Base-by-base conservation (phyloP, 30 jellyfish, hydroid and myxozoan genomes). In the Hydractinia echinata region DNA sequence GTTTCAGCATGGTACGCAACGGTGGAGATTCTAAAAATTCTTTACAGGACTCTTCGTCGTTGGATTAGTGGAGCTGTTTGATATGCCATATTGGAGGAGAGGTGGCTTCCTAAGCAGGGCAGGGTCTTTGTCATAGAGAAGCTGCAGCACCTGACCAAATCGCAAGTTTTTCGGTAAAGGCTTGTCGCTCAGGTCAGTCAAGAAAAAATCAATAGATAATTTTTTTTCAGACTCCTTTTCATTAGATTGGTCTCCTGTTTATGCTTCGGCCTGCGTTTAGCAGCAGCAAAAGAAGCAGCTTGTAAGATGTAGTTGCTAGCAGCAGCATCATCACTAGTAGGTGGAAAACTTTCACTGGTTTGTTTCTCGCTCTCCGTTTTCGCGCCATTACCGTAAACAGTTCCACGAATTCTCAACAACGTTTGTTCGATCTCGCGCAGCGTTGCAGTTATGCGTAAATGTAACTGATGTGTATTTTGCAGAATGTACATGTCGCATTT, bases 241-340 rank as follows among this genome's bases (percentile, higher is more conserved):
- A 53, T 67, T 54, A 51, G 53, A 72, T 8, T 7, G 60, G 50
- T 10, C 70, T 76, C 85, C 8, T 50, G 51, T 7, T 64, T 79
- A 7, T 79, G 72, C 84, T 85, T 84, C 55, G 83, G 66, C 68
- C 68, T 84, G 67, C 97, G 83, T 62, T 85, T 90, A 18, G 70
- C 84, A 9, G 87, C 64, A 14, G 94, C 97, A 51, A 82, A 70
- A 4, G 82, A 67, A 0, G 89, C 97, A 14, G 97, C 67, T 67
- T 83, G 77, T 39, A 77, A 16, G 51, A 64, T 64, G 2, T 64
- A 64, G 18, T 51, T 13, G 8, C 18, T 61, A n/a, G 53, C 79
- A 70, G 82, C 19, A 48, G 87, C 49, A 18, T 82, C 51, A 14
- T 51, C 53, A 9, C 16, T 51, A 3, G 14, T 78, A 19, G 53